Evolutionary conservation across 2,113 vertebrate genomes (phyloP).

Genomic region (Peromyscus polionotus): DNA sequence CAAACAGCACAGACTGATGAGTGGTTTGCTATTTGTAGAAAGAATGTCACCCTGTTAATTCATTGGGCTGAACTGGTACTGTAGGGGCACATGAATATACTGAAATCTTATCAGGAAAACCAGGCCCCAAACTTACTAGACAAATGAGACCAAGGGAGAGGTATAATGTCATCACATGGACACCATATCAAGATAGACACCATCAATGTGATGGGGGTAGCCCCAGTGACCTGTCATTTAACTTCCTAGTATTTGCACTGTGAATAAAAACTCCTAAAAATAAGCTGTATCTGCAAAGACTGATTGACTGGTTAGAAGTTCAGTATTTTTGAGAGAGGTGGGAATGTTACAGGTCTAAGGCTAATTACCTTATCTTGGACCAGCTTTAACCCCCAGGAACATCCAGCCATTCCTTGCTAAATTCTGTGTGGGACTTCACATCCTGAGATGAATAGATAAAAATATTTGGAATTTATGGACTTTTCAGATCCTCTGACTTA

Average conservation of each 20-base stretch:
- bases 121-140: not conserved
- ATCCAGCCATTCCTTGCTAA: not conserved
- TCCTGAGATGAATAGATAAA: not conserved
- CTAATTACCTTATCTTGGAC: not conserved
- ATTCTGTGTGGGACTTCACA: not conserved
- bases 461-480: not conserved
- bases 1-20: not conserved
- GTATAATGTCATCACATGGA: not conserved
- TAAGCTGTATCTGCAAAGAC: not conserved
- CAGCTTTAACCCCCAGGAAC: not conserved
- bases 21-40: not conserved
- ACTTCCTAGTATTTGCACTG: not conserved
- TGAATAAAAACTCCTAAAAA: not conserved
- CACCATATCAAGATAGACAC: not conserved
- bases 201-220: not conserved
- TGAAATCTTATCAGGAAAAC: not conserved
- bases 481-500: not conserved
- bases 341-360: not conserved
- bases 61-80: not conserved
- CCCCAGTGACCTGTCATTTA: not conserved
- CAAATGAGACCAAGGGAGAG: not conserved
- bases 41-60: not conserved
- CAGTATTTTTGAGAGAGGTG: not conserved
- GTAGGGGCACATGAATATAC: too few relatives aligned
- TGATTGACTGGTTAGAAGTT: not conserved